A percentile compares a stretch with the other conserved stretches of the same genome.
phyloP scores from a whole-genome alignment of 2,113 vertebrate genomes.

The Anhinga rufa region DNA sequence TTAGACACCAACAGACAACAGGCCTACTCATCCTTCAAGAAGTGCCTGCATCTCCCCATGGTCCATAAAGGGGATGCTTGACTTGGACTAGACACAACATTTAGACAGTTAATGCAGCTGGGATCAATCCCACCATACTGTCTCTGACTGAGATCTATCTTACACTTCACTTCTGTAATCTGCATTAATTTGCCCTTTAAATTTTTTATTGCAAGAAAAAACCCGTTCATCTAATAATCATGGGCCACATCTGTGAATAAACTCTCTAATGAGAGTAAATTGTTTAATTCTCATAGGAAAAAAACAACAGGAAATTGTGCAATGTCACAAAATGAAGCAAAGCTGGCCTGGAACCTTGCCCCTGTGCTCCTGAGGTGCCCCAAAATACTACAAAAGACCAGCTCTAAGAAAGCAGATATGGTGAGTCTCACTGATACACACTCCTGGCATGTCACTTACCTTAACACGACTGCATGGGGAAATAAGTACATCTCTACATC shows the following conservation, averaged over 20 bases:
- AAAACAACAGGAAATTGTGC: conserved; percentile 8
- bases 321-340: conserved; percentile 10
- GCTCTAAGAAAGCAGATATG: not conserved
- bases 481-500: not conserved
- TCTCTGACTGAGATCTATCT: not conserved
- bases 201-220: not conserved
- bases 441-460: not conserved
- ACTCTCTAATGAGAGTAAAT: conserved; percentile 4
- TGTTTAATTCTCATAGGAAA: not conserved
- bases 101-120: not conserved
- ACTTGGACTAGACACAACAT: not conserved
- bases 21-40: not conserved
- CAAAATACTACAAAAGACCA: not conserved
- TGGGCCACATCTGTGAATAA: not conserved
- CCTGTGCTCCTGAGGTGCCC: not conserved
- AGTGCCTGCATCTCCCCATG: not conserved
- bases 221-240: not conserved
- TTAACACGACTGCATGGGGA: not conserved
- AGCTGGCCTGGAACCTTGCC: not conserved
- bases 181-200: not conserved
- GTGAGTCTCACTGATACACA: not conserved
- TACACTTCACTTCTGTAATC: not conserved
- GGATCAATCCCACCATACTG: not conserved
- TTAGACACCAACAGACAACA: not conserved
- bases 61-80: not conserved